These are phyloP conservation scores for Muntiacus reevesi DNA, from an alignment of 2,113 vertebrate genomes.

Conservation along the genomic window DNA sequence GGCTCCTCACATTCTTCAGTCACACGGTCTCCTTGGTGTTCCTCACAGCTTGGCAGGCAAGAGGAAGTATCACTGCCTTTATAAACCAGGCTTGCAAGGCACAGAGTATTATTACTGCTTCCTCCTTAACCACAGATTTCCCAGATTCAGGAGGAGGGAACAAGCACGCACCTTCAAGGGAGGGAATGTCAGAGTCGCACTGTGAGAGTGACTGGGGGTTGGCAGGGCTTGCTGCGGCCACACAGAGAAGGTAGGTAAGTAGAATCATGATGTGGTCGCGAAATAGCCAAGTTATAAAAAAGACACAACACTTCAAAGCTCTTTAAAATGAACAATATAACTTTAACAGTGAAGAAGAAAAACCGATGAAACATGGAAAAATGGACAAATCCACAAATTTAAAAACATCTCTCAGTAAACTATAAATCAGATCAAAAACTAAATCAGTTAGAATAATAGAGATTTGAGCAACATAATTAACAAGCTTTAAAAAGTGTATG, in stretches of 20 bases:
- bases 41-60: not conserved
- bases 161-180: not conserved
- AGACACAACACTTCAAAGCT: not conserved
- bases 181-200: not conserved
- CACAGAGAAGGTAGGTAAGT: not conserved
- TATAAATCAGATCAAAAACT: not conserved
- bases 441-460: not conserved
- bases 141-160: not conserved
- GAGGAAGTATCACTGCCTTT: not conserved
- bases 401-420: not conserved
- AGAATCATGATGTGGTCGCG: not conserved
- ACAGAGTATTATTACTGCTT: not conserved
- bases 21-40: not conserved
- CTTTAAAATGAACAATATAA: not conserved
- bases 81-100: not conserved
- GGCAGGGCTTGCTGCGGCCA: rapidly evolving
- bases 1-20: not conserved
- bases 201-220: not conserved
- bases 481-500: not conserved
- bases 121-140: not conserved
- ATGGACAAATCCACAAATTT: not conserved
- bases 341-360: not conserved
- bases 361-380: not conserved
- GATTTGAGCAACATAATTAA: not conserved
- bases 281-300: not conserved